These are phyloP conservation scores for Drosophila sordidapex DNA, from an alignment of 2,888 invertebrate genomes.

Conservation along the genomic window DNA sequence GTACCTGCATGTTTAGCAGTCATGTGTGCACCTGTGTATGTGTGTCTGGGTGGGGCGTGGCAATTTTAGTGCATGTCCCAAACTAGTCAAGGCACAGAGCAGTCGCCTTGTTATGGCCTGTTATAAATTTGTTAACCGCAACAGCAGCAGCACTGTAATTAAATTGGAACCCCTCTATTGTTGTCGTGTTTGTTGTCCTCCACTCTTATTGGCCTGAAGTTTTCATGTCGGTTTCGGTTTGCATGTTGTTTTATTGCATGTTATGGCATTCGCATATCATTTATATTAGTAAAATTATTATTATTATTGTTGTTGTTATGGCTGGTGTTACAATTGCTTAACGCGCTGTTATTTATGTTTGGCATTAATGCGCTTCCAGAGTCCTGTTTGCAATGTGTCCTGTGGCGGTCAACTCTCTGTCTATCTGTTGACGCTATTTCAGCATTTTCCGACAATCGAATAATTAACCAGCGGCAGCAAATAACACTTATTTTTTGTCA, in stretches of 20 bases:
- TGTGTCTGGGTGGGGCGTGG: constrained; percentile 53
- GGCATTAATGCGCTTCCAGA: constrained; percentile 56
- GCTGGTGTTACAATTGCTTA: constrained; percentile 53
- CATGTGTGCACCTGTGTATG: constrained; percentile 15
- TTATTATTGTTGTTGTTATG: constrained; percentile 34
- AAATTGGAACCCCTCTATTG: constrained; percentile 39
- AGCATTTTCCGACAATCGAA: constrained; percentile 32
- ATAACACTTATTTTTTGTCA: constrained; percentile 34
- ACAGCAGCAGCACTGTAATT: constrained; percentile 50
- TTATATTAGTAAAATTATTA: constrained; percentile 45
- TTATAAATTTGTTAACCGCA: constrained; percentile 75
- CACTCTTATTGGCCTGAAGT: constrained; percentile 31
- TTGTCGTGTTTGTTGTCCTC: constrained; percentile 9
- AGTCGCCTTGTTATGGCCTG: constrained; percentile 50
- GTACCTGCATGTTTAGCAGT: constrained; percentile 32
- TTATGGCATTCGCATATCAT: constrained; percentile 65
- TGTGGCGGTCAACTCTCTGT: constrained; percentile 17
- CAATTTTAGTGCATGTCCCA: constrained; percentile 52
- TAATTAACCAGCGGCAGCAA: constrained; percentile 64
- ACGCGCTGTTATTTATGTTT: constrained; percentile 64
- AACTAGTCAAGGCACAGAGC: constrained; percentile 35
- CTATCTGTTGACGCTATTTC: constrained; percentile 26
- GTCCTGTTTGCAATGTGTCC: constrained; percentile 10
- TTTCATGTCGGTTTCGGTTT: constrained; percentile 47
- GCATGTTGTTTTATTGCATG: constrained; percentile 67